A percentile compares a stretch with the other conserved stretches of the same genome.
Conservation (phyloP, 2,113 vertebrate species). For the Macroglossus sobrinus region DNA sequence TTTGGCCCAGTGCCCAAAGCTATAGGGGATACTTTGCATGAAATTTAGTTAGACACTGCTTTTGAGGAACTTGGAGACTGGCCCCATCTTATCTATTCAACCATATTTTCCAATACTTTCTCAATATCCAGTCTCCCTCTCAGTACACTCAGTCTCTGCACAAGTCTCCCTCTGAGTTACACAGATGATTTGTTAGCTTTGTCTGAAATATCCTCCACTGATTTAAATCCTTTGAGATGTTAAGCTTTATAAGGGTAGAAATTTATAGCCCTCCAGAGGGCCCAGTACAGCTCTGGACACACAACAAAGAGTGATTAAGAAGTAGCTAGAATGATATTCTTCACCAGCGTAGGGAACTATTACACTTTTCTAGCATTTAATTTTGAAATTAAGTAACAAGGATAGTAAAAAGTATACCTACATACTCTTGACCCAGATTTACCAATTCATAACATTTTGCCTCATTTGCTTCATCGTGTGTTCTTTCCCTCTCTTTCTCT, state of each 20-base stretch:
- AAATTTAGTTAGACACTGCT: neutral
- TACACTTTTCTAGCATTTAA: neutral
- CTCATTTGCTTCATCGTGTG: neutral
- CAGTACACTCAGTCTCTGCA: neutral
- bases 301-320: neutral
- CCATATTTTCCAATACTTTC: neutral
- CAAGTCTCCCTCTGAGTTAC: neutral
- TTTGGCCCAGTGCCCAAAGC: neutral
- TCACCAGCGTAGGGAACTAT: neutral
- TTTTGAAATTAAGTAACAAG: slow-evolving; percentile 13
- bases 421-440: neutral
- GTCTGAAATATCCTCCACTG: neutral
- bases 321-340: neutral
- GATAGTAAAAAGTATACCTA: neutral
- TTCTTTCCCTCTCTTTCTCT: too few relatives aligned
- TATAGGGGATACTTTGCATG: neutral
- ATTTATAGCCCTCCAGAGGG: neutral
- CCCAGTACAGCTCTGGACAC: neutral
- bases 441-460: slow-evolving; percentile 9
- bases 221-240: neutral
- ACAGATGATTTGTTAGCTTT: neutral
- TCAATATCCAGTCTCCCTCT: neutral
- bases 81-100: neutral
- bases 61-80: neutral
- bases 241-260: neutral